These are phyloP conservation scores for Magallana angulata DNA, from an alignment of 1,140 invertebrate species.

Conservation along the genomic window DNA sequence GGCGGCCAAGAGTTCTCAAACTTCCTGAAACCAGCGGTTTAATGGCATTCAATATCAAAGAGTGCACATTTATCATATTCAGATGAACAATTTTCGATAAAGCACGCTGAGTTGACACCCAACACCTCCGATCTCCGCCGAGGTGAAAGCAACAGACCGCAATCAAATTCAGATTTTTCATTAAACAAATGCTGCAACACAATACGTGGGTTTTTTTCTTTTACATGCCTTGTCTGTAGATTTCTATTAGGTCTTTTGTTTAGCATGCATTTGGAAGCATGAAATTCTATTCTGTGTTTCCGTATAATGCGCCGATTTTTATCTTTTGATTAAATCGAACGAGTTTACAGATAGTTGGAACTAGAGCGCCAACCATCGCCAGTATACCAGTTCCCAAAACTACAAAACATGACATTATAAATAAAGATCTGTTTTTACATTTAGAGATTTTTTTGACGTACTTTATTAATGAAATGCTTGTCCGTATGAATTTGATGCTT, in stretches of 20 bases:
- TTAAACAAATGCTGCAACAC: conserved; percentile 13
- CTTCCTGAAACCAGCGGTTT: conserved; percentile 13
- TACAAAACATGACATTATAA: neutral
- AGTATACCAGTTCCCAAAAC: neutral
- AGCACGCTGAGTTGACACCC: neutral
- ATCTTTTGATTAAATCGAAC: neutral
- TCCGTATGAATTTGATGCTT: neutral
- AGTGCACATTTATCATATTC: conserved; percentile 9
- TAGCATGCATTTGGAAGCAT: neutral
- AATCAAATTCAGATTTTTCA: conserved; percentile 30
- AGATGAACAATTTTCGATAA: conserved; percentile 29
- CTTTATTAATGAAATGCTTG: neutral
- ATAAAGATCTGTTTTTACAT: neutral
- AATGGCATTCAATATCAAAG: conserved; percentile 22
- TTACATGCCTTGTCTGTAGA: neutral
- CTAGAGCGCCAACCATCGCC: neutral
- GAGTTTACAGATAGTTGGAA: neutral
- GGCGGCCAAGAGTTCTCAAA: conserved; percentile 14
- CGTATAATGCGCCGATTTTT: neutral
- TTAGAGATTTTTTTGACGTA: neutral
- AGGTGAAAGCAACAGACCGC: conserved; percentile 1
- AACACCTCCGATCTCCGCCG: neutral
- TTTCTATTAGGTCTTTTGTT: conserved; percentile 26
- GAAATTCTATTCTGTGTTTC: neutral
- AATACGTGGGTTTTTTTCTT: neutral